A percentile compares a stretch with the other conserved stretches of the same genome.
Evolutionary conservation across 2,113 vertebrate species (phyloP).

Genomic region (Rhabdomys dilectus): DNA sequence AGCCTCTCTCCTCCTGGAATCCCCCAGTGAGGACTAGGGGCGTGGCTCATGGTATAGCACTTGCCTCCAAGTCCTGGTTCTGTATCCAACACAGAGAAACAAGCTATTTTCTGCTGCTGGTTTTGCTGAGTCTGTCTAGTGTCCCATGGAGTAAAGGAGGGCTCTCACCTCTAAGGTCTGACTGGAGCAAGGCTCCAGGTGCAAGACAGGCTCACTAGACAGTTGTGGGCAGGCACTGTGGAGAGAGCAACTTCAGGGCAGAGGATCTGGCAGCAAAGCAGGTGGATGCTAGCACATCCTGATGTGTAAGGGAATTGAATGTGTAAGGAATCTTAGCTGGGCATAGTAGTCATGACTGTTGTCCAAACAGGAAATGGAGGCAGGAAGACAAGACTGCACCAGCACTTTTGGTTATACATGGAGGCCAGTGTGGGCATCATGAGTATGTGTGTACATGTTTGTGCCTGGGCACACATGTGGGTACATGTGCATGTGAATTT

Average conservation of each 20-base stretch:
- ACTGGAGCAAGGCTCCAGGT: not conserved
- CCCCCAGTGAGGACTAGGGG: not conserved
- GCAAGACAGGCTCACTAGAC: not conserved
- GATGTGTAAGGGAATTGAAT: not conserved
- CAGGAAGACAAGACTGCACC: too few species aligned
- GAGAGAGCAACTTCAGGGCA: not conserved
- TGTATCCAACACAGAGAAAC: not conserved
- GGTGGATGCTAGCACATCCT: too few species aligned
- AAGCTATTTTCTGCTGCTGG: not conserved
- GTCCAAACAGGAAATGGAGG: not conserved
- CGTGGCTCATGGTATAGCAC: fast-evolving
- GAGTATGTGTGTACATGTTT: not conserved
- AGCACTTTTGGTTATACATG: too few species aligned
- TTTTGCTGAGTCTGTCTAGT: not conserved
- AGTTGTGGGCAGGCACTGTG: not conserved
- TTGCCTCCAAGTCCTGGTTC: not conserved
- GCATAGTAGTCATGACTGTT: not conserved
- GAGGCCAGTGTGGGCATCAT: not conserved
- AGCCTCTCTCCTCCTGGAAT: not conserved
- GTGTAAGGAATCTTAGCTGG: not conserved
- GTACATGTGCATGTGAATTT: not conserved
- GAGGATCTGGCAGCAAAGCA: too few species aligned
- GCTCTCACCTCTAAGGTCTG: not conserved
- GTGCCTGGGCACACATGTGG: not conserved
- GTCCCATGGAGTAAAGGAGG: not conserved